A percentile compares a stretch with the other conserved stretches of the same genome.
These are phyloP conservation scores for Channa striata DNA, from an alignment of 2,797 vertebrate genomes.

Conservation along the genomic window DNA sequence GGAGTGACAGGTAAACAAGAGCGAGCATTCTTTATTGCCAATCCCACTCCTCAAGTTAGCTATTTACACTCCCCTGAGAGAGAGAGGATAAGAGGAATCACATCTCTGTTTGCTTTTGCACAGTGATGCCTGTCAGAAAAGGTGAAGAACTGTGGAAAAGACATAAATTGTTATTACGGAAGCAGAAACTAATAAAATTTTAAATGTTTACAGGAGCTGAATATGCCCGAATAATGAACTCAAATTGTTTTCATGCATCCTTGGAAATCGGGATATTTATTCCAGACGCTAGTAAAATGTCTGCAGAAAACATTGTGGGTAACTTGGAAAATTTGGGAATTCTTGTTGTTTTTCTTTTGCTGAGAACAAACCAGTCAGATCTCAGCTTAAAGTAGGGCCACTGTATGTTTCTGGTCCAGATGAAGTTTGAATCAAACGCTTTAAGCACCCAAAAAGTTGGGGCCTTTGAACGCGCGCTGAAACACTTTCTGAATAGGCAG, in stretches of 20 bases:
- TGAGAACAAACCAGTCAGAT: no score
- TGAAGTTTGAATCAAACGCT: no score
- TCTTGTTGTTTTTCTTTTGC: no score
- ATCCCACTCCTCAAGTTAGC: conserved; percentile 54
- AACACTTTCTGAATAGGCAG: no score
- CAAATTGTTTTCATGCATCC: background rate
- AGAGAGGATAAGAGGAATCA: conserved; percentile 63
- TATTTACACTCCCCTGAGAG: conserved; percentile 72
- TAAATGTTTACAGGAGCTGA: conserved; percentile 40
- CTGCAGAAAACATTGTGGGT: no score
- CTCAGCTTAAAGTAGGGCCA: no score
- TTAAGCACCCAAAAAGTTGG: no score
- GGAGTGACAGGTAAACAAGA: conserved; percentile 75
- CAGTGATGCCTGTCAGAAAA: conserved; percentile 73
- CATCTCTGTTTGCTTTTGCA: conserved; percentile 68
- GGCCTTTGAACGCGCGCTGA: no score
- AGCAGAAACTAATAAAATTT: conserved; percentile 24
- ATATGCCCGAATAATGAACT: conserved; percentile 22
- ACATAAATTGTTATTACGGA: conserved; percentile 39
- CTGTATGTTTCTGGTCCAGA: no score
- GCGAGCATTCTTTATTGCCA: conserved; percentile 70
- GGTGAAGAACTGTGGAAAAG: conserved; percentile 38
- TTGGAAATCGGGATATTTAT: no score
- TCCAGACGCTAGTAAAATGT: no score
- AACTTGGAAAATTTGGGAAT: no score